Evolutionary conservation across 2,113 vertebrate genomes (phyloP).

Genomic region (Rattus norvegicus): GRCr8 NC_086037.1:70562501-70563000

Average conservation of each 20-base stretch:
- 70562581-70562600: conserved; percentile 29
- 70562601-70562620: conserved; percentile 65
- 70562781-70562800: neutral
- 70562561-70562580: conserved; percentile 36
- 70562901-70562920: neutral
- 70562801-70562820: neutral
- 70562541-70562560: neutral
- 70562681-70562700: conserved; percentile 68
- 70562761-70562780: neutral
- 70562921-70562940: neutral
- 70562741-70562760: conserved; percentile 1
- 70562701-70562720: conserved; percentile 34
- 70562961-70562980: neutral
- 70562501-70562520: neutral
- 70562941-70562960: neutral
- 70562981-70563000: too few species aligned
- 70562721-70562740: neutral
- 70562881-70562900: neutral
- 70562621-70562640: conserved; percentile 59
- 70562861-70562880: neutral
- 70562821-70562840: neutral
- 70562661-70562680: conserved; percentile 80
- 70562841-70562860: too few species aligned
- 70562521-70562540: neutral
- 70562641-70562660: conserved; percentile 60